Conservation (phyloP, 1,140 invertebrate genomes). For the Drosophila kohkoa region DNA sequence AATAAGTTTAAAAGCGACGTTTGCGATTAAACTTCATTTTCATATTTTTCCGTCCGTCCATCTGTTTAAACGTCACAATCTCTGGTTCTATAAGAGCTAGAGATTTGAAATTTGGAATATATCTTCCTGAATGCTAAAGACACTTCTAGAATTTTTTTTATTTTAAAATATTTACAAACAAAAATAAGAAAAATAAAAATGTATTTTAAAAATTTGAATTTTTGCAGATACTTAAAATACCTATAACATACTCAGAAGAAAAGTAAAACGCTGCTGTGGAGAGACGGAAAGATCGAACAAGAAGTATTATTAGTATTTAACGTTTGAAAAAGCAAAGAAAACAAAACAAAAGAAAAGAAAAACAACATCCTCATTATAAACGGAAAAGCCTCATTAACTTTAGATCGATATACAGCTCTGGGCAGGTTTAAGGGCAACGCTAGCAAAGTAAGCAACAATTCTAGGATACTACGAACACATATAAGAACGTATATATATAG, state of each 20-base stretch:
- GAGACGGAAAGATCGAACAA: conserved; percentile 38
- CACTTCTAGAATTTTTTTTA: too few relatives aligned
- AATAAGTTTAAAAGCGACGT: too few relatives aligned
- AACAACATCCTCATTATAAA: conserved; percentile 24
- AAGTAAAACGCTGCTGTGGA: conserved; percentile 57
- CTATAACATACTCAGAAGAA: conserved; percentile 63
- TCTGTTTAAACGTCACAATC: too few relatives aligned
- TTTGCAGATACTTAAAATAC: conserved; percentile 65
- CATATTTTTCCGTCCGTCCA: too few relatives aligned
- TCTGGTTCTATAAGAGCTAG: too few relatives aligned
- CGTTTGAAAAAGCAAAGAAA: conserved; percentile 9
- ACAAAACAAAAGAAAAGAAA: not conserved
- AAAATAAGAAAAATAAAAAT: too few relatives aligned
- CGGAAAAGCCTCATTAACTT: conserved; percentile 38
- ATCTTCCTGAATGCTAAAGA: too few relatives aligned
- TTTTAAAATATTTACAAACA: not conserved
- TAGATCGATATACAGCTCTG: conserved; percentile 47
- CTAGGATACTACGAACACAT: conserved; percentile 43
- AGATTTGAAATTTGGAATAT: too few relatives aligned
- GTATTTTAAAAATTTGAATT: not conserved
- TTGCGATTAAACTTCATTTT: too few relatives aligned
- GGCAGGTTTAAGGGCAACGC: conserved; percentile 77
- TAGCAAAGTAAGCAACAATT: conserved; percentile 64
- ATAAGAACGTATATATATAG: conserved; percentile 14
- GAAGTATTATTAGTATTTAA: conserved; percentile 75